Evolutionary conservation across 2,113 vertebrate species (phyloP).

Genomic region (Dicentrarchus labrax): DNA sequence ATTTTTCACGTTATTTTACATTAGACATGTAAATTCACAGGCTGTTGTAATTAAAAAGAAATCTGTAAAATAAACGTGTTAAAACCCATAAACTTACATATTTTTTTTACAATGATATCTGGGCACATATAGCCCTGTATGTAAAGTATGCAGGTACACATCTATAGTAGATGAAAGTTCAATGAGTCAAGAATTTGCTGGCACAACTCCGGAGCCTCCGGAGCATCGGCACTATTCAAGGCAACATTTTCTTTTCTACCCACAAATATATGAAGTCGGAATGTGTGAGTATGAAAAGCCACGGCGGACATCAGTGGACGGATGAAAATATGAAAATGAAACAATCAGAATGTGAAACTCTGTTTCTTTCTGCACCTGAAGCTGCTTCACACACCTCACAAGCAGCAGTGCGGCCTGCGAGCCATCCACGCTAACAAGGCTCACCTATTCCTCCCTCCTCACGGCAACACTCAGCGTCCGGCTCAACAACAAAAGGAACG

Average conservation of each 20-base stretch:
- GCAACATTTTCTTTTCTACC: background rate
- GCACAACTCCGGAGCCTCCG: background rate
- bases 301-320: background rate
- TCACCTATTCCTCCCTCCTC: conserved; percentile 38
- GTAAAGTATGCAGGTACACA: conserved; percentile 12
- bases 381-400: conserved; percentile 19
- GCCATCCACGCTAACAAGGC: conserved; percentile 43
- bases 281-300: background rate
- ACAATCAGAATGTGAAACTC: background rate
- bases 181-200: conserved; percentile 7
- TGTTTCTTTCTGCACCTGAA: conserved; percentile 40
- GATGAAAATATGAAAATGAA: background rate
- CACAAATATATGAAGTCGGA: background rate
- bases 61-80: too few species aligned
- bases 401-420: conserved; percentile 31
- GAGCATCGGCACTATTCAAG: background rate
- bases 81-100: too few species aligned
- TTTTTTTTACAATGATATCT: too few species aligned
- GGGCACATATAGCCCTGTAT: background rate
- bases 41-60: too few species aligned
- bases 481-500: conserved; percentile 59
- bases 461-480: conserved; percentile 14
- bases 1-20: too few species aligned
- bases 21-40: too few species aligned
- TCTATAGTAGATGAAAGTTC: background rate